These are phyloP conservation scores for Cenopis cana DNA, from an alignment of 2,888 invertebrate species.

Conservation along the genomic window DNA sequence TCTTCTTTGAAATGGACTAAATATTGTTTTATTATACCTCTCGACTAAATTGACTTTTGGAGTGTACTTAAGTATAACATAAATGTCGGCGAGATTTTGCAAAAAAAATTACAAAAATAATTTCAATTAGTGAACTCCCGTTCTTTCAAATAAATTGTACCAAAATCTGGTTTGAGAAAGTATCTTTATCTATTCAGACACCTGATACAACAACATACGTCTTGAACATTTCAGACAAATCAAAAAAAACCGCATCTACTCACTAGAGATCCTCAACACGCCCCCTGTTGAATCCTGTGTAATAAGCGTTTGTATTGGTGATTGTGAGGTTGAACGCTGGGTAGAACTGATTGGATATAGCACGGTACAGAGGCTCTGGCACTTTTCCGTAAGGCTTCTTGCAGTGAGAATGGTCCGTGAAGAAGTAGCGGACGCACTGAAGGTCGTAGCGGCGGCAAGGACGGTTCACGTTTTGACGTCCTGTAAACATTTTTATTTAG, in stretches of 20 bases:
- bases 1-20: too few relatives aligned
- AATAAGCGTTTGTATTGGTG: slow-evolving; percentile 38
- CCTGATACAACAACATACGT: too few relatives aligned
- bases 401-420: slow-evolving; percentile 49
- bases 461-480: slow-evolving; percentile 41
- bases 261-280: slow-evolving; percentile 52
- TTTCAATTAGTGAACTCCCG: too few relatives aligned
- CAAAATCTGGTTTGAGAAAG: not conserved
- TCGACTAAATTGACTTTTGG: too few relatives aligned
- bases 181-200: not conserved
- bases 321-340: slow-evolving; percentile 46
- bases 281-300: slow-evolving; percentile 48
- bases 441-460: slow-evolving; percentile 50
- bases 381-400: slow-evolving; percentile 45
- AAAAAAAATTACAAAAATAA: too few relatives aligned
- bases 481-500: slow-evolving; percentile 16
- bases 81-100: too few relatives aligned
- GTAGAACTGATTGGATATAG: slow-evolving; percentile 43
- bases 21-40: too few relatives aligned
- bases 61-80: too few relatives aligned
- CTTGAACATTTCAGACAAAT: not conserved
- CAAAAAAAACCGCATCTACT: slow-evolving; percentile 30
- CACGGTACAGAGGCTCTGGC: slow-evolving; percentile 48
- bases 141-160: too few relatives aligned
- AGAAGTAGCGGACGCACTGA: slow-evolving; percentile 51